phyloP scores from a whole-genome alignment of 2,888 invertebrate genomes.

The Oscheius myriophilus region DNA sequence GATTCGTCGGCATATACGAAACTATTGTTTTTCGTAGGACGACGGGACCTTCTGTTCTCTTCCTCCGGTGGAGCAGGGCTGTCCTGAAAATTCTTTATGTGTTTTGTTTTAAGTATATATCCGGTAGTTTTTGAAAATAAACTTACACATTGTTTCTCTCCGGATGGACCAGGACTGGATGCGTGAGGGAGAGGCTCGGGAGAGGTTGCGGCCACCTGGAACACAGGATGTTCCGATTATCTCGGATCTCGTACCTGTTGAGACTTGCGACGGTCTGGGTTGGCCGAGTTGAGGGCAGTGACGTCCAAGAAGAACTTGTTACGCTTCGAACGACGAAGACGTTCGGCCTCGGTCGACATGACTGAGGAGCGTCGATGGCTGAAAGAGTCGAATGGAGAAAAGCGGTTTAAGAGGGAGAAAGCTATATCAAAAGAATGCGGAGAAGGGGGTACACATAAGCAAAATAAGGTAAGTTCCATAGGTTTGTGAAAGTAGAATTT shows the following conservation, averaged over 20 bases:
- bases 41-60: slow-evolving; percentile 10
- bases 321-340: slow-evolving; percentile 55
- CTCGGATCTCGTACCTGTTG: slow-evolving; percentile 24
- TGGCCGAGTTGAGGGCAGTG: slow-evolving; percentile 36
- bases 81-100: neutral
- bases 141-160: too few species aligned
- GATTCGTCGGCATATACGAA: slow-evolving; percentile 30
- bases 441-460: too few species aligned
- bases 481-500: too few species aligned
- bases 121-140: too few species aligned
- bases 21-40: slow-evolving; percentile 18
- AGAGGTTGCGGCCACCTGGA: neutral
- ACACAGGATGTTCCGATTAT: slow-evolving; percentile 11
- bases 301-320: slow-evolving; percentile 60
- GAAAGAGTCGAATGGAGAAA: neutral
- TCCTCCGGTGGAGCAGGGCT: slow-evolving; percentile 8
- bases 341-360: slow-evolving; percentile 25
- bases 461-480: too few species aligned
- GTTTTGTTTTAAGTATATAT: too few species aligned
- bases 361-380: neutral
- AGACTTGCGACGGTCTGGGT: slow-evolving; percentile 9
- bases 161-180: too few species aligned
- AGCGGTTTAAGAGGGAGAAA: too few species aligned
- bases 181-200: neutral
- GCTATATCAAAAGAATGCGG: too few species aligned